Evolutionary conservation across 2,113 vertebrate genomes (phyloP).

Genomic region (Hippolais icterina): DNA sequence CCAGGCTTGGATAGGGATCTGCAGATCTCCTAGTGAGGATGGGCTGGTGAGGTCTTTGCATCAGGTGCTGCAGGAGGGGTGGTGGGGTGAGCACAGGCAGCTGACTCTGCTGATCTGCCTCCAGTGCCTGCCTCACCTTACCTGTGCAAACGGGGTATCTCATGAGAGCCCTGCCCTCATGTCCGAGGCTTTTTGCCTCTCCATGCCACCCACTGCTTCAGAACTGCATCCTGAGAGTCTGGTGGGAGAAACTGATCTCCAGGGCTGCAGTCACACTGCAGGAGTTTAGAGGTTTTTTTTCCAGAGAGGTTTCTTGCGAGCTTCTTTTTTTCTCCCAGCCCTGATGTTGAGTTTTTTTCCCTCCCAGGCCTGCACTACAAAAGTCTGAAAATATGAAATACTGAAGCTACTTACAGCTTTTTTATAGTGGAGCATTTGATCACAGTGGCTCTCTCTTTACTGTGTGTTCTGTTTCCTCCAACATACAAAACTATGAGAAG

Average conservation of each 20-base stretch:
- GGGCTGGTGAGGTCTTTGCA: background rate
- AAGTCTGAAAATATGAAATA: background rate
- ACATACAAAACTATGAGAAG: background rate
- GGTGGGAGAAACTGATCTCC: background rate
- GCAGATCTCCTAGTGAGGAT: background rate
- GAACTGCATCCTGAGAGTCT: background rate
- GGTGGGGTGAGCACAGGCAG: background rate
- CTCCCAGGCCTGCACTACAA: background rate
- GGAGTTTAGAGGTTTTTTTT: background rate
- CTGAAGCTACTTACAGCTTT: background rate
- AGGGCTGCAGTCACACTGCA: background rate
- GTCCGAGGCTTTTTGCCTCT: too few relatives aligned
- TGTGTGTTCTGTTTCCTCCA: background rate
- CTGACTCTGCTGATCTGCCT: background rate
- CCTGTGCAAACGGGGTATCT: background rate
- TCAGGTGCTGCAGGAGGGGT: background rate
- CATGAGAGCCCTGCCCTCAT: background rate
- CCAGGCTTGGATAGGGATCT: background rate
- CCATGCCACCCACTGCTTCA: background rate
- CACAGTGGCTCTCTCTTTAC: background rate
- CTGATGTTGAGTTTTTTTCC: background rate
- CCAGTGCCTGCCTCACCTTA: background rate
- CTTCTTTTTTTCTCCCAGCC: background rate
- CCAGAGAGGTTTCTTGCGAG: background rate
- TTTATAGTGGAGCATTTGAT: background rate